Evolutionary conservation across 2,113 vertebrate species (phyloP).

Genomic region (Rhagologus leucostigma): DNA sequence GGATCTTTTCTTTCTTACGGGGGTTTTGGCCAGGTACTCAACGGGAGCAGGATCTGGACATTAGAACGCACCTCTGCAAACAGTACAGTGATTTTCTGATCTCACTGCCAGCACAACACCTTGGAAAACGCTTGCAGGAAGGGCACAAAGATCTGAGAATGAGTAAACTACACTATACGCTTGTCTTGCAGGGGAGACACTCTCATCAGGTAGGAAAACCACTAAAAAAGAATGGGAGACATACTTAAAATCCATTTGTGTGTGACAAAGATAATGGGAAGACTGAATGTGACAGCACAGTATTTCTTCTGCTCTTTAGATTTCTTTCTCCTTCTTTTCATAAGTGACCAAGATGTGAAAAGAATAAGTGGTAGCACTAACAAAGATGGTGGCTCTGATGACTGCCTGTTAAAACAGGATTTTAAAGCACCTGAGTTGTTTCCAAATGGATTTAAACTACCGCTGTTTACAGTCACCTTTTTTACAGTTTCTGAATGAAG

Average conservation of each 20-base stretch:
- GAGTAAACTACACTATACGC: not conserved
- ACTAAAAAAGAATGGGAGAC: not conserved
- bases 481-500: not conserved
- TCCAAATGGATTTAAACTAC: constrained; percentile 28
- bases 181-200: not conserved
- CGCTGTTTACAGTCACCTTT: not conserved
- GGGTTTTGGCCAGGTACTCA: not conserved
- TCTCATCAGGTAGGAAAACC: not conserved
- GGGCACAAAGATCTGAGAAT: not conserved
- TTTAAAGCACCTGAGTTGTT: constrained; percentile 46
- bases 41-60: not conserved
- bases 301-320: not conserved
- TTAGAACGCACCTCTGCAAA: not conserved
- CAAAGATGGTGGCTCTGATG: not conserved
- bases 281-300: not conserved
- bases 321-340: not conserved
- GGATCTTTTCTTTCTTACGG: not conserved
- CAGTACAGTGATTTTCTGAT: not conserved
- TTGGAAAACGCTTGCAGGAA: not conserved
- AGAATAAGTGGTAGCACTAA: not conserved
- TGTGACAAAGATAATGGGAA: not conserved
- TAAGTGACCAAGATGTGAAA: not conserved
- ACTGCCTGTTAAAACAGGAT: not conserved
- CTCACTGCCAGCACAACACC: constrained; percentile 33
- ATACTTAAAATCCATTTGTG: not conserved